These are phyloP conservation scores for Cochlearius cochlearius DNA, from an alignment of 2,113 vertebrate genomes.

Conservation along the genomic window DNA sequence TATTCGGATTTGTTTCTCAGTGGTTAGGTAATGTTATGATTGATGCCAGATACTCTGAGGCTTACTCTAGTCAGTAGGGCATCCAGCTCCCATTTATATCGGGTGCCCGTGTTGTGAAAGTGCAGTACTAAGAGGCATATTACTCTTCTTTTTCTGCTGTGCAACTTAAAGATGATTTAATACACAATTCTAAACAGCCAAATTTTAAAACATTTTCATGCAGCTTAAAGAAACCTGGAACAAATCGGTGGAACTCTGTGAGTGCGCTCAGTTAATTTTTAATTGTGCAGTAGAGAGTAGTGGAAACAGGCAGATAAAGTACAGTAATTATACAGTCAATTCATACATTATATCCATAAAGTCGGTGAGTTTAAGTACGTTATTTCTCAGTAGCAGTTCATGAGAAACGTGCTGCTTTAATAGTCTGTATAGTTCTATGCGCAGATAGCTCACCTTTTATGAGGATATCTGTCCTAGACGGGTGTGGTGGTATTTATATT, in stretches of 20 bases:
- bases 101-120: neutral
- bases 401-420: neutral
- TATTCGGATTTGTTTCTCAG: neutral
- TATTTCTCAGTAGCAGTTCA: neutral
- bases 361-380: neutral
- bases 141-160: neutral
- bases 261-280: neutral
- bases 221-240: neutral
- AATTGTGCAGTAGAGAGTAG: neutral
- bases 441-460: neutral
- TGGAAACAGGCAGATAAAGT: slow-evolving; percentile 1
- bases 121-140: neutral
- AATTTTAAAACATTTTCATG: neutral
- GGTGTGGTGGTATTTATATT: neutral
- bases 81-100: neutral
- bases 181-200: neutral
- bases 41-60: neutral
- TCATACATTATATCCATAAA: neutral
- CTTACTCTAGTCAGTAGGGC: neutral
- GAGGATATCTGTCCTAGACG: neutral
- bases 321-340: neutral
- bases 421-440: neutral
- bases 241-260: neutral
- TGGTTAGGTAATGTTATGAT: neutral
- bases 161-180: neutral